Evolutionary conservation across 23 tunicate species (phyloP), one percentile per base, ranked within the genome.

Genomic region (Phallusia fumigata): DNA sequence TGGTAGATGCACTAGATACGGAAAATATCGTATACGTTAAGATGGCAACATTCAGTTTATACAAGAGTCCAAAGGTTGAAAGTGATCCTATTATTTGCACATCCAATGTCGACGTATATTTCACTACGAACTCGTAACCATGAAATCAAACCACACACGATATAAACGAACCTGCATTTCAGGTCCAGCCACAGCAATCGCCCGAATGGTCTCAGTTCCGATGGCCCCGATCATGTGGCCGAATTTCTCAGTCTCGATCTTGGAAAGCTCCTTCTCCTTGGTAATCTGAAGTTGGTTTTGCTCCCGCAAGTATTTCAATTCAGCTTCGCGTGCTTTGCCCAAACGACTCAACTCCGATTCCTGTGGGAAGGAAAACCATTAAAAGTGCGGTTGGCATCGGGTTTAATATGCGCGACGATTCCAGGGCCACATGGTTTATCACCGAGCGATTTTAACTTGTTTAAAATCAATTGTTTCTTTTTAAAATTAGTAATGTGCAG

Each of bases 181-280:
- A 19, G 95, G 99, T 10, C 99, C 99, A 28, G 99, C 96, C 32
- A 89, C 76, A 16, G 99, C 99, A 33, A 95, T 95, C 32, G 84
- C 90, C 36, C 89, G 81, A 26, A 95, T 87, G 53, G 99, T 90
- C 11, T 90, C 99, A 0, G 99, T 82, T 45, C 99, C 99, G n/a
- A 95, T 90, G 40, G 97, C 87, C 18, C 51, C 84, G 19, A 95
- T 87, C 88, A 90, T 88, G 32, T 87, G 74, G 76, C 91, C 72
- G 74, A 90, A 82, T 80, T 95, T 95, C 36, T 83, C 86, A n/a
- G 86, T 90, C 50, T 95, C 96, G 79, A 95, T 90, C 74, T 81
- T 74, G 31, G 96, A 64, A 52, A 84, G 47, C 26, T 81, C 80
- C 81, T 80, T 65, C 36, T 87, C 83, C 85, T 90, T 95, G 53